A percentile compares a stretch with the other conserved stretches of the same genome.
Evolutionary conservation across 2,113 vertebrate genomes (phyloP).

Genomic region (Xenopus laevis): DNA sequence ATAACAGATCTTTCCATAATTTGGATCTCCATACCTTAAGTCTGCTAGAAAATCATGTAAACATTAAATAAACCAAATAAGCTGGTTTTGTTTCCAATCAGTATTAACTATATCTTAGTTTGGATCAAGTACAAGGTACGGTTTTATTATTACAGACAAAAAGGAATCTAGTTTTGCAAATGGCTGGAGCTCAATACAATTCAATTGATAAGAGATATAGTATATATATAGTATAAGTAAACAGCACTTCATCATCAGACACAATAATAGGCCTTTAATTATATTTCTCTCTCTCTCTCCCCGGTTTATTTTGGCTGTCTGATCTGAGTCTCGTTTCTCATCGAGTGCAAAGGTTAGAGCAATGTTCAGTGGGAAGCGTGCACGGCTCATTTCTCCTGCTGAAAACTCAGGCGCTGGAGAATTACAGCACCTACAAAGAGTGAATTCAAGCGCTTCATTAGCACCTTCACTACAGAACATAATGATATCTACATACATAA

Average conservation of each 20-base stretch:
- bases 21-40: too few relatives aligned
- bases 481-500: slow-evolving; percentile 4
- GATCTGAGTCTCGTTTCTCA: slow-evolving; percentile 61
- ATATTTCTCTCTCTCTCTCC: slow-evolving; percentile 59
- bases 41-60: too few relatives aligned
- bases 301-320: slow-evolving; percentile 69
- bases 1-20: too few relatives aligned
- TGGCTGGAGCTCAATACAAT: slow-evolving; percentile 16
- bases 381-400: slow-evolving; percentile 4
- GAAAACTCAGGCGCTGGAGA: background rate
- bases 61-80: too few relatives aligned
- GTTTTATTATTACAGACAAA: too few relatives aligned
- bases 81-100: too few relatives aligned
- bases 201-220: slow-evolving; percentile 44
- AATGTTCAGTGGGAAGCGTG: background rate
- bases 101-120: too few relatives aligned
- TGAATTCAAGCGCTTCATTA: background rate
- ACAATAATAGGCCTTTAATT: slow-evolving; percentile 64
- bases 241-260: slow-evolving; percentile 35
- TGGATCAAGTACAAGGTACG: too few relatives aligned
- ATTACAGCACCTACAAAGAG: background rate
- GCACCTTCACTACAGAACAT: slow-evolving; percentile 5
- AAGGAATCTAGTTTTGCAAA: too few relatives aligned
- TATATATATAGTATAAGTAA: too few relatives aligned
- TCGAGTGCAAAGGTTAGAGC: slow-evolving; percentile 56